These are phyloP conservation scores for Polymixis flavicincta DNA, from an alignment of 2,888 invertebrate genomes.

Conservation along the genomic window DNA sequence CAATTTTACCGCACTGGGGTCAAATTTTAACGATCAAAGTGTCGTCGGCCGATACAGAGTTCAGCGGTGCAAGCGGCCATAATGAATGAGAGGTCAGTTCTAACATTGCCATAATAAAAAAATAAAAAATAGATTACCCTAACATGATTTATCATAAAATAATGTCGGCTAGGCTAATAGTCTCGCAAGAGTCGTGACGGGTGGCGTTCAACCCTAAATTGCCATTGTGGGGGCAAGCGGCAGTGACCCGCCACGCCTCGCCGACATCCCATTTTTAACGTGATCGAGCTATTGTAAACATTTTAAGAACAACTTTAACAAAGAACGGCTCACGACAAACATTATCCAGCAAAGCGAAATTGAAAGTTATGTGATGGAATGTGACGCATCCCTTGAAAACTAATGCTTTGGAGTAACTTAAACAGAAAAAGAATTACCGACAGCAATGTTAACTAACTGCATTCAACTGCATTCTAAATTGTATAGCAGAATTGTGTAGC, in stretches of 20 bases:
- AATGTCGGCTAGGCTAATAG: slow-evolving; percentile 33
- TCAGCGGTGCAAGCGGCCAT: slow-evolving; percentile 1
- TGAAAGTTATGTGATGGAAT: slow-evolving; percentile 23
- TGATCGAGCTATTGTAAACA: slow-evolving; percentile 36
- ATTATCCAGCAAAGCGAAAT: slow-evolving; percentile 11
- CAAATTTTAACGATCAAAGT: slow-evolving; percentile 28
- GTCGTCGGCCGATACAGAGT: background rate
- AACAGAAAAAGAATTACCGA: background rate
- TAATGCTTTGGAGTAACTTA: background rate
- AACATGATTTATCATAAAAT: slow-evolving; percentile 40
- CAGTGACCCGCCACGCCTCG: slow-evolving; percentile 43
- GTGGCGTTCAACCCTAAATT: slow-evolving; percentile 41
- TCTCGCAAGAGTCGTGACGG: slow-evolving; percentile 30
- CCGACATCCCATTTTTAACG: slow-evolving; percentile 45
- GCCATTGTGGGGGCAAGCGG: slow-evolving; percentile 17
- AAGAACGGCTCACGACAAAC: slow-evolving; percentile 20
- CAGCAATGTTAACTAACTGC: background rate
- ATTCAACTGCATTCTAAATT: slow-evolving; percentile 21
- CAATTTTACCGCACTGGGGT: slow-evolving; percentile 8
- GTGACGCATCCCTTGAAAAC: slow-evolving; percentile 4
- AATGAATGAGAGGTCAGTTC: background rate
- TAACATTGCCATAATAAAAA: slow-evolving; percentile 45
- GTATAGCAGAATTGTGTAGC: background rate
- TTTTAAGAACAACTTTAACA: slow-evolving; percentile 37
- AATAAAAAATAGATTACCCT: slow-evolving; percentile 39